A percentile compares a stretch with the other conserved stretches of the same genome.
Evolutionary conservation across 2,797 vertebrate genomes (phyloP).

Genomic region (Chaetodon trifasciatus): DNA sequence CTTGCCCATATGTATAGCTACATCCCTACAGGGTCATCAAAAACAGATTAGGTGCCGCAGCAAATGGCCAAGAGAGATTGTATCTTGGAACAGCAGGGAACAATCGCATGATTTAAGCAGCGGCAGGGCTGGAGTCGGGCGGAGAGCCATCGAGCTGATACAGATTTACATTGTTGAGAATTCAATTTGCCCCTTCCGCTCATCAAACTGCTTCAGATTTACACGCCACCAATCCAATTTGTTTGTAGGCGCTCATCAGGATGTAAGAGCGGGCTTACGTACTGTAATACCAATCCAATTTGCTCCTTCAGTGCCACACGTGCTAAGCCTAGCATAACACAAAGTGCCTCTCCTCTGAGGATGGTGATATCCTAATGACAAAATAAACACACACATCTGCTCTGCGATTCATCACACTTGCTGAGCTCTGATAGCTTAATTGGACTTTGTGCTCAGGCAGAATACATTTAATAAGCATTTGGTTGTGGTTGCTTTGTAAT

Average conservation of each 20-base stretch:
- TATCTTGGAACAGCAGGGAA: conserved; percentile 84
- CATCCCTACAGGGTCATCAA: conserved; percentile 84
- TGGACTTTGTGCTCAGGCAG: conserved; percentile 57
- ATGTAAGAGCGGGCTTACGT: conserved; percentile 69
- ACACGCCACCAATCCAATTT: conserved; percentile 93
- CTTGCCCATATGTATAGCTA: conserved; percentile 83
- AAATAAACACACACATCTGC: conserved; percentile 73
- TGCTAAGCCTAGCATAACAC: conserved; percentile 75
- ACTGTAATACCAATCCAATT: conserved; percentile 92
- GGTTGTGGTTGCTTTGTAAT: conserved; percentile 19
- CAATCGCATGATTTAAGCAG: conserved; percentile 87
- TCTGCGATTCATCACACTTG: conserved; percentile 65
- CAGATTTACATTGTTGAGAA: conserved; percentile 92
- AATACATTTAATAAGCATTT: conserved; percentile 40
- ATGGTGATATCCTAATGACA: conserved; percentile 64
- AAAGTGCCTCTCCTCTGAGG: conserved; percentile 45
- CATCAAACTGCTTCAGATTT: conserved; percentile 89
- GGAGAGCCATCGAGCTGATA: conserved; percentile 87
- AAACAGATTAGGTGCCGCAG: conserved; percentile 89
- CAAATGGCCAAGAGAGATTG: conserved; percentile 86
- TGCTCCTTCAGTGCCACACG: conserved; percentile 87
- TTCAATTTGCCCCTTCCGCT: conserved; percentile 88
- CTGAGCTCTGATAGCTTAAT: conserved; percentile 53
- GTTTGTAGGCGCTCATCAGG: conserved; percentile 85
- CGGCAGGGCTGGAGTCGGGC: conserved; percentile 64